phyloP scores from a whole-genome alignment of 2,888 invertebrate genomes.

The Megalurothrips usitatus region DNA sequence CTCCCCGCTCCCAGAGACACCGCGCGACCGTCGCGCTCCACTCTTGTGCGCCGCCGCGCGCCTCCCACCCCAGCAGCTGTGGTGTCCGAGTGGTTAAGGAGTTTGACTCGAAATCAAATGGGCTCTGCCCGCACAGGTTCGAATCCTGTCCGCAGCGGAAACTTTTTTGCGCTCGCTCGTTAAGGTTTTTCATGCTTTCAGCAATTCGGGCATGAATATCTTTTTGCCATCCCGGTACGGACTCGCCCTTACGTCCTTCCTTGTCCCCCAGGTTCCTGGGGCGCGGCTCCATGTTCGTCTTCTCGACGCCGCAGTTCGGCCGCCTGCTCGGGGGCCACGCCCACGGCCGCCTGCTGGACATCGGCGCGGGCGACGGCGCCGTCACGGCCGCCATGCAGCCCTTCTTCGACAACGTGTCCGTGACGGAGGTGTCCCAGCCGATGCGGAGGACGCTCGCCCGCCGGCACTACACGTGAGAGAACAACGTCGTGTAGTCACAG shows the following conservation, averaged over 20 bases:
- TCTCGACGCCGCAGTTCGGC: slow-evolving; percentile 77
- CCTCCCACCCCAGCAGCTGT: slow-evolving; percentile 41
- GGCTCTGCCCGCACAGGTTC: slow-evolving; percentile 62
- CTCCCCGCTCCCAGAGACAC: background rate
- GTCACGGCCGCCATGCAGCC: slow-evolving; percentile 77
- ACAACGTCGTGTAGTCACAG: background rate
- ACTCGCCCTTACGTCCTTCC: background rate
- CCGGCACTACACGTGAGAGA: slow-evolving; percentile 70
- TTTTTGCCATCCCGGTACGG: no score
- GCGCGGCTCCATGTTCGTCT: slow-evolving; percentile 95
- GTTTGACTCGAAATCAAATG: slow-evolving; percentile 64
- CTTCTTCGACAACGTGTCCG: slow-evolving; percentile 69
- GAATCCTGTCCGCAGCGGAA: slow-evolving; percentile 57
- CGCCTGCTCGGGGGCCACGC: slow-evolving; percentile 53
- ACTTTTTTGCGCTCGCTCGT: slow-evolving; percentile 28
- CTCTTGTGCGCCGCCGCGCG: background rate
- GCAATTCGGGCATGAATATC: background rate
- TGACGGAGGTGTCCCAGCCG: slow-evolving; percentile 85
- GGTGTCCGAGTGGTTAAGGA: slow-evolving; percentile 59
- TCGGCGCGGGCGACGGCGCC: slow-evolving; percentile 92
- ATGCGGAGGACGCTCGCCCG: slow-evolving; percentile 78
- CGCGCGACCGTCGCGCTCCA: background rate
- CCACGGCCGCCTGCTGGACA: slow-evolving; percentile 39
- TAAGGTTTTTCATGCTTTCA: slow-evolving; percentile 45
- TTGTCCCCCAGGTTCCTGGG: slow-evolving; percentile 63